A percentile compares a stretch with the other conserved stretches of the same genome.
phyloP scores from a whole-genome alignment of 1,140 invertebrate genomes.

The Meloidogyne hapla region DNA sequence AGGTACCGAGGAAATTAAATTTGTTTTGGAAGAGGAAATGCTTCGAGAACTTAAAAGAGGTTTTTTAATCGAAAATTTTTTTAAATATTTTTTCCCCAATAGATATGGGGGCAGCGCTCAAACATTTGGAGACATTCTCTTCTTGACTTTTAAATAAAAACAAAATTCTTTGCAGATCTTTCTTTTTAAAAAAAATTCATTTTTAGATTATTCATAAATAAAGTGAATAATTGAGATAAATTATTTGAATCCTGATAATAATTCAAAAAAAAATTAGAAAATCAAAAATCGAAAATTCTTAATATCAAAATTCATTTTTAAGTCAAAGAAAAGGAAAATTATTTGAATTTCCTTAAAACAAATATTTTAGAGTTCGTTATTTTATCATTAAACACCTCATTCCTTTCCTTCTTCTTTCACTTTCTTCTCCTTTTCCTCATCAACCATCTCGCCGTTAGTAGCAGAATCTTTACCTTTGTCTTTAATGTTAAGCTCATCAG shows the following conservation, averaged over 20 bases:
- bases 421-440: not conserved
- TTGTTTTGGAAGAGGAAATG: not conserved
- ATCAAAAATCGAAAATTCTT: not conserved
- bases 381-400: not conserved
- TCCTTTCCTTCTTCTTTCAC: not conserved
- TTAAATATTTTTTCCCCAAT: not conserved
- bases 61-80: not conserved
- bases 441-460: not conserved
- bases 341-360: not conserved
- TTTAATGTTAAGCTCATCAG: not conserved
- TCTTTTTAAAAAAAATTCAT: no score
- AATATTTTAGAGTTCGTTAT: conserved; percentile 12
- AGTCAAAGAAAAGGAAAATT: not conserved
- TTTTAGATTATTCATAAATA: no score
- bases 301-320: conserved; percentile 7
- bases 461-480: conserved; percentile 14
- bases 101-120: conserved; percentile 10
- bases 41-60: not conserved
- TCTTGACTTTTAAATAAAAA: not conserved
- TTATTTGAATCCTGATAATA: not conserved
- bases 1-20: not conserved
- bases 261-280: not conserved
- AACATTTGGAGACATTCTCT: not conserved
- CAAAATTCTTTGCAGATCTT: no score
- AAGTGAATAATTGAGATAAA: conserved; percentile 15